Conservation (phyloP, 2,888 invertebrate genomes). For the Parnassius smintheus region DNA sequence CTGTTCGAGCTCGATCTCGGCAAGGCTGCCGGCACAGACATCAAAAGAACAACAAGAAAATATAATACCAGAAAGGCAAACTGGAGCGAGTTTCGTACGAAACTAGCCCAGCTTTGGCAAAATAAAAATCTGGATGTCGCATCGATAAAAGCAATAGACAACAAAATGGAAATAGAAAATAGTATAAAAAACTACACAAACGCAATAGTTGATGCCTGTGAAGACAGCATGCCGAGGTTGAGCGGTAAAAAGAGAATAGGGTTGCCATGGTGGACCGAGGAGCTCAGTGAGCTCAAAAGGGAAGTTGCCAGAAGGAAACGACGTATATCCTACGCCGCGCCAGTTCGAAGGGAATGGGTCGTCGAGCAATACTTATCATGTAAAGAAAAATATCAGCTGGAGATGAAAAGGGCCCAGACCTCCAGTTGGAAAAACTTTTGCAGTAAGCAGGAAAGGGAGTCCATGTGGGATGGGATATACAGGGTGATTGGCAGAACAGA, state of each 20-base stretch:
- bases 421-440: background rate
- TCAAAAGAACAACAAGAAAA: constrained; percentile 1
- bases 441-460: constrained; percentile 22
- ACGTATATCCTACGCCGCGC: too few relatives aligned
- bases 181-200: background rate
- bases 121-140: too few relatives aligned
- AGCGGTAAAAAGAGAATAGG: background rate
- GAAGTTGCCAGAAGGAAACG: too few relatives aligned
- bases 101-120: background rate
- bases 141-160: too few relatives aligned
- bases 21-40: too few relatives aligned
- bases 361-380: too few relatives aligned
- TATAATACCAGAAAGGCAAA: background rate
- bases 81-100: background rate
- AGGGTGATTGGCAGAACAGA: constrained; percentile 6
- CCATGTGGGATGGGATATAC: constrained; percentile 20
- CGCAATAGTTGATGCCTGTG: background rate
- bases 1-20: too few relatives aligned
- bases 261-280: constrained; percentile 7
- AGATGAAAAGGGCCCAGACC: too few relatives aligned
- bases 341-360: too few relatives aligned
- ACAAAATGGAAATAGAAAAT: background rate
- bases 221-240: background rate
- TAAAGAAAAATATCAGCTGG: too few relatives aligned
- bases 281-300: too few relatives aligned